Conservation (phyloP, 2,888 invertebrate genomes). For the Morpho deidamia region DNA sequence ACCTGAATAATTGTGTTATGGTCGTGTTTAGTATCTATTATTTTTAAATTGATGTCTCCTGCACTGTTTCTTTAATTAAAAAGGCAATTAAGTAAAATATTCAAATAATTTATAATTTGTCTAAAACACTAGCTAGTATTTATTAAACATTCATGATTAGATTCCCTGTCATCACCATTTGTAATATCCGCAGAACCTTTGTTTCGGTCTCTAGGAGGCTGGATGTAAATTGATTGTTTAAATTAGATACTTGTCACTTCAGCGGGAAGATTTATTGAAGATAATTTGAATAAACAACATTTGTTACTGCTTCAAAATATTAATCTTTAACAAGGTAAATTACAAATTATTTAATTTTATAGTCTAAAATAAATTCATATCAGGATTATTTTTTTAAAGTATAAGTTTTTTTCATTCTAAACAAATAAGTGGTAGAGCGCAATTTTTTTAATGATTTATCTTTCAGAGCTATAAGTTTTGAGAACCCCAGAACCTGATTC, state of each 20-base stretch:
- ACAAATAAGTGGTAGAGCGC: too few species aligned
- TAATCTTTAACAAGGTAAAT: too few species aligned
- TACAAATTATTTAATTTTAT: background rate
- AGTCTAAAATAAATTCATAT: background rate
- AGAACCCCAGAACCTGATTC: too few species aligned
- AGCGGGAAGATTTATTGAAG: slow-evolving; percentile 23
- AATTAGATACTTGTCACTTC: slow-evolving; percentile 27
- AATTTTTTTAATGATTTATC: too few species aligned
- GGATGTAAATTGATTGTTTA: slow-evolving; percentile 30
- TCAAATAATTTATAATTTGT: background rate
- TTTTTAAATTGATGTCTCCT: too few species aligned
- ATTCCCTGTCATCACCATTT: slow-evolving; percentile 11
- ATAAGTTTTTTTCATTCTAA: too few species aligned
- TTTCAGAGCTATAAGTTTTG: too few species aligned
- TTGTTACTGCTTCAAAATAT: background rate
- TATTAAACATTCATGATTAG: slow-evolving; percentile 9
- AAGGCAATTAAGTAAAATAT: too few species aligned
- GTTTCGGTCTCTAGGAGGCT: slow-evolving; percentile 20
- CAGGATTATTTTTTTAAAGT: too few species aligned
- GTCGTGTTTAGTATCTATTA: too few species aligned
- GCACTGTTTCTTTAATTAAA: too few species aligned
- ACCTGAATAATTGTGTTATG: too few species aligned
- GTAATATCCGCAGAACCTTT: slow-evolving; percentile 20
- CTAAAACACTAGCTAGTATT: background rate
- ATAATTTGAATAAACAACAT: slow-evolving; percentile 12